phyloP scores from a whole-genome alignment of 2,113 vertebrate genomes.

The Gnathonemus echidnorhynchus region DNA sequence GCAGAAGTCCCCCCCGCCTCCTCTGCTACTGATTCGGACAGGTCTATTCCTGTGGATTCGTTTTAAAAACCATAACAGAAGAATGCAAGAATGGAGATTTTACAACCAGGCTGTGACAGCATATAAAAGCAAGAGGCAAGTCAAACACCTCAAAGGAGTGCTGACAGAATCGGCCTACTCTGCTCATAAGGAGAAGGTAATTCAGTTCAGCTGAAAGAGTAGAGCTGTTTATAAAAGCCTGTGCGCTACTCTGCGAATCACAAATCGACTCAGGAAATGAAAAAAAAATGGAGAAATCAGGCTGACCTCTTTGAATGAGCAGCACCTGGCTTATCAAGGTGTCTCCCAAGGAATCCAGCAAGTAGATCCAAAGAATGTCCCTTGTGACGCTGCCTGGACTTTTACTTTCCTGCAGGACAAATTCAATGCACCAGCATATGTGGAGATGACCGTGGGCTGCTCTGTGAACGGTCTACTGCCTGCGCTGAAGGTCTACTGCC shows the following conservation, averaged over 20 bases:
- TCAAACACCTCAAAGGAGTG: neutral
- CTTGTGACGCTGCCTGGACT: neutral
- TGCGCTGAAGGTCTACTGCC: neutral
- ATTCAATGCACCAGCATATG: neutral
- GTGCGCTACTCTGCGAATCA: neutral
- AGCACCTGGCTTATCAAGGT: neutral
- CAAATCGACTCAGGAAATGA: neutral
- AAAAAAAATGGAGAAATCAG: neutral
- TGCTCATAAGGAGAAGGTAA: neutral
- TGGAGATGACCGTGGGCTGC: neutral
- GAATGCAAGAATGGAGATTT: neutral
- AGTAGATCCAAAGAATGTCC: neutral
- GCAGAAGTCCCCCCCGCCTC: neutral
- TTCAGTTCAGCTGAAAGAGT: neutral
- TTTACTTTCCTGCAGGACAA: neutral
- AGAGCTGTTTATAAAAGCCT: neutral
- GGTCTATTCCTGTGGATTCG: neutral
- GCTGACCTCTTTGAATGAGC: neutral
- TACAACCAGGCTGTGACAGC: neutral
- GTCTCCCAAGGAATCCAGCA: neutral
- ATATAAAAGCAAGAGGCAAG: neutral
- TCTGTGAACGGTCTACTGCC: neutral
- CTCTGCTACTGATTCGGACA: neutral
- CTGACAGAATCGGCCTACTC: neutral
- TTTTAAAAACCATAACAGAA: neutral